Evolutionary conservation across 1,140 invertebrate genomes (phyloP), one percentile per base, ranked within the genome.

Genomic region (Macrotrachela quadricornifera): DNA sequence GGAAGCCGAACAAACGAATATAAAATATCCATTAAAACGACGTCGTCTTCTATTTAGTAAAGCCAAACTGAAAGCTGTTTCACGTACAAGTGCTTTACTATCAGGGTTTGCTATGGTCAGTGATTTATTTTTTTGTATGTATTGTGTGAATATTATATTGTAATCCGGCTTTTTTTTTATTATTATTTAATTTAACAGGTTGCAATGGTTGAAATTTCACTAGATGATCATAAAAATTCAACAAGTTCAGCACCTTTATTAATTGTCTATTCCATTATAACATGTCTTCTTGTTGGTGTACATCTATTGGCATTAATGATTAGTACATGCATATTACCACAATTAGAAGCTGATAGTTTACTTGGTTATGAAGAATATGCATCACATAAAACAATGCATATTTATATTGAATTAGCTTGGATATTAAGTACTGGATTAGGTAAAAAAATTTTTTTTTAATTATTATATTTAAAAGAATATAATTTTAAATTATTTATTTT

Each of bases 391-490:
- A 64, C 65, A 46, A 65, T 74, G 63, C 55, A 65, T 38, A 78
- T 79, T 14, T 95, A 92, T 64, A 95, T 96, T 15, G 88, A 95
- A 68, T 80, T 86, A 38, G 86, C 91, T 0, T 97, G 91, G 91
- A 82, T 83, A 6, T 94, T 91, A 64, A 94, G 87, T 0, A 97
- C 90, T 0, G 73, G 92, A 2, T 72, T 96, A 38, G 57, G 57
- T 14, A 30, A 30, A 8, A 30, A n/a, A n/a, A n/a, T n/a, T n/a
- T n/a, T n/a, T n/a, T 30, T 30, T 30, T 30, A 30, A 30, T 30
- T 30, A 4, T 30, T 30, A n/a, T n/a, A n/a, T 30, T 4, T 30
- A 30, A 30, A 4, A 30, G 8, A 4, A 30, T 4, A 30, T 30
- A 8, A 30, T 30, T 30, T 30, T 8, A 8, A 4, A 4, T 30